phyloP scores from a whole-genome alignment of 2,113 vertebrate species.

The Girardinichthys multiradiatus region DNA sequence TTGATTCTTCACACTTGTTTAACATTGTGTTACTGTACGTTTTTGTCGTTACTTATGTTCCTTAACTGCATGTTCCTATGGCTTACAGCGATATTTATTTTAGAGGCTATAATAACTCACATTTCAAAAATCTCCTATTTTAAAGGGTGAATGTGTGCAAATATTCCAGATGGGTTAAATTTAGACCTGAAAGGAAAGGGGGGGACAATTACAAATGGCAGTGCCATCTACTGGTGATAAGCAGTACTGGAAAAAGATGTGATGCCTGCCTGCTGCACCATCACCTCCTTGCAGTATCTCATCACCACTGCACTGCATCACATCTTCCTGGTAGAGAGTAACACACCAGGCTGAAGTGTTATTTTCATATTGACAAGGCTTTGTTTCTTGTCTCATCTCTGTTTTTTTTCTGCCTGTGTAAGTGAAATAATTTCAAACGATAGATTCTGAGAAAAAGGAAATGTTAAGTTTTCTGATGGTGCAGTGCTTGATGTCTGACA shows the following conservation, averaged over 20 bases:
- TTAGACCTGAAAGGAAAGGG: not conserved
- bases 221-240: slow-evolving; percentile 66
- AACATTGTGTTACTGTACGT: not conserved
- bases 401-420: not conserved
- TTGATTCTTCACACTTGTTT: too few relatives aligned
- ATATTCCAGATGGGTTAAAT: not conserved
- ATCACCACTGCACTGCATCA: not conserved
- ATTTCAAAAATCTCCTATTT: not conserved
- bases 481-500: too few relatives aligned
- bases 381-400: not conserved
- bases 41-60: not conserved
- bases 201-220: slow-evolving; percentile 10
- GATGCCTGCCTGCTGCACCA: slow-evolving; percentile 1
- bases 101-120: not conserved
- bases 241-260: slow-evolving; percentile 17
- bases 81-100: not conserved
- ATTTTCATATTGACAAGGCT: not conserved
- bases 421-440: not conserved
- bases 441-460: slow-evolving; percentile 23
- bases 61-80: not conserved
- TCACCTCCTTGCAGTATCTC: not conserved
- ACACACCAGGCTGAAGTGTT: not conserved
- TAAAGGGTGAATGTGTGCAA: not conserved
- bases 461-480: slow-evolving; percentile 2
- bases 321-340: not conserved